A percentile compares a stretch with the other conserved stretches of the same genome.
phyloP scores from a whole-genome alignment of 2,888 invertebrate species.

The Cosmopolites sordidus region DNA sequence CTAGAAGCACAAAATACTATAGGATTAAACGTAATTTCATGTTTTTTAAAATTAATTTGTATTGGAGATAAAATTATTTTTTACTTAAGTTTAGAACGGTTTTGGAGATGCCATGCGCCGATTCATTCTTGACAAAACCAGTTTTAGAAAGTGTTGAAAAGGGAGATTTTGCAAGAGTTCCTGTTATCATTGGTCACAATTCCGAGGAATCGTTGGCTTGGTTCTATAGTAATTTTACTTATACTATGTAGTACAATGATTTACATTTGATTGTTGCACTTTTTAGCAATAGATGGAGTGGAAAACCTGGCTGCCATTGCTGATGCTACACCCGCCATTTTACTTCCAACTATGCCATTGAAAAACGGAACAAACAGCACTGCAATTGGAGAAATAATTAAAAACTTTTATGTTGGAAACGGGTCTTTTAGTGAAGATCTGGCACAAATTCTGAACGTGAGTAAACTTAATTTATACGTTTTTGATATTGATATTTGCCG shows the following conservation, averaged over 20 bases:
- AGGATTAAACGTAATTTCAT: too few species aligned
- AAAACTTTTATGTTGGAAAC: constrained; percentile 23
- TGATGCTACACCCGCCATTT: background rate
- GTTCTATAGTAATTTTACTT: too few species aligned
- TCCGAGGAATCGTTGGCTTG: constrained; percentile 27
- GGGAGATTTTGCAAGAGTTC: constrained; percentile 27
- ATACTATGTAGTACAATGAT: too few species aligned
- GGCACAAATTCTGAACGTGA: constrained; percentile 25
- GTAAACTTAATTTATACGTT: too few species aligned
- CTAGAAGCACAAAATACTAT: constrained; percentile 12
- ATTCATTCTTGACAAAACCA: constrained; percentile 26
- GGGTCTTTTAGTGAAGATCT: constrained; percentile 24
- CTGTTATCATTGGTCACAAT: constrained; percentile 29
- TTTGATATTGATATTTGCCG: too few species aligned
- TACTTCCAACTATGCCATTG: constrained; percentile 24
- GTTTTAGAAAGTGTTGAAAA: constrained; percentile 22
- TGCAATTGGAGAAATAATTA: constrained; percentile 24
- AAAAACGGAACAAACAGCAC: constrained; percentile 6
- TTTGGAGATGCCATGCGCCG: constrained; percentile 25
- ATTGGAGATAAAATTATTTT: too few species aligned
- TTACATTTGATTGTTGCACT: too few species aligned
- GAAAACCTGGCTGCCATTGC: too few species aligned
- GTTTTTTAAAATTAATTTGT: too few species aligned
- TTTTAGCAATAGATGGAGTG: too few species aligned
- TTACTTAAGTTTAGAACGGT: constrained; percentile 9